Conservation (phyloP, 2,113 vertebrate species). For the Pardalotus punctatus region DNA sequence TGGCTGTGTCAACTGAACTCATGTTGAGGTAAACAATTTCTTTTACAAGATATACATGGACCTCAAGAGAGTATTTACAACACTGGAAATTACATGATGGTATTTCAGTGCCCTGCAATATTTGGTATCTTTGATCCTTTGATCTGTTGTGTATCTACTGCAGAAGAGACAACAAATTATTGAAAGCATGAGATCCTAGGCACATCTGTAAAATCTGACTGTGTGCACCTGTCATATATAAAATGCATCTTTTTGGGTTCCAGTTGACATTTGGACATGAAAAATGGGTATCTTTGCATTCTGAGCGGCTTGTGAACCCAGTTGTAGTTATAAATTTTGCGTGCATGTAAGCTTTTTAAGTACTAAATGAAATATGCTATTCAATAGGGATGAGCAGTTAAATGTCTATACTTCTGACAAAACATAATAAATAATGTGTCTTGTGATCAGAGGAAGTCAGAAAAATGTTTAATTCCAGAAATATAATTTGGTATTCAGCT, state of each 20-base stretch:
- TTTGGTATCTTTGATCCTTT: conserved; percentile 37
- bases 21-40: background rate
- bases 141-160: background rate
- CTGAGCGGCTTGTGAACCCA: background rate
- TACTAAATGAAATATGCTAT: background rate
- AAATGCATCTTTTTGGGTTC: conserved; percentile 7
- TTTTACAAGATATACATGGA: background rate
- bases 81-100: background rate
- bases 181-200: background rate
- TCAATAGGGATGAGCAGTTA: conserved; percentile 8
- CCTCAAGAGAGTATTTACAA: background rate
- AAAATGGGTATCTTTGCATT: conserved; percentile 1
- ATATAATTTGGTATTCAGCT: background rate
- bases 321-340: conserved; percentile 27
- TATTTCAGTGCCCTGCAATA: background rate
- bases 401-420: background rate
- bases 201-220: conserved; percentile 1
- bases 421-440: background rate
- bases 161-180: conserved; percentile 32
- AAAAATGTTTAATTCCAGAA: background rate
- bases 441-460: background rate
- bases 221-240: background rate
- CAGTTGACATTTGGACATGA: conserved; percentile 3
- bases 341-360: background rate
- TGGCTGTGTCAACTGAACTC: background rate